Evolutionary conservation across 2,797 vertebrate species (phyloP), one percentile per base, ranked within the genome.

Genomic region (Falco biarmicus): DNA sequence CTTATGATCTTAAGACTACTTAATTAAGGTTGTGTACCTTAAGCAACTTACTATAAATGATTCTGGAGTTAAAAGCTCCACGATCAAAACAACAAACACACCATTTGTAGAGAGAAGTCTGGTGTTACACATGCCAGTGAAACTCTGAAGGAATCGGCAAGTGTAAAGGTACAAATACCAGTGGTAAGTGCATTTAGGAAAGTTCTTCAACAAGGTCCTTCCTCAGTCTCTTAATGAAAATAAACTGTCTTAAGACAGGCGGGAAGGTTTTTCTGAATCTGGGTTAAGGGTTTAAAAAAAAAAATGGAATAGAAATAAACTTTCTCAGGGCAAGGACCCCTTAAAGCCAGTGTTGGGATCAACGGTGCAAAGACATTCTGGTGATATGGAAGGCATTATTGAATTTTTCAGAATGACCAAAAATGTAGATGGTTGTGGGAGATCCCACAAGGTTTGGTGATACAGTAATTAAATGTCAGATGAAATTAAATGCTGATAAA

Each of bases 71-170:
- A 50, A 5, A 76, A 32, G 15, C 34, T 82, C 24, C 34, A 65
- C 39, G 47, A 63, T 32, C 32, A 64, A 73, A 87, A 56, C 13
- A 85, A 34, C 9, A 47, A 74, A 24, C 15, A 21, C 8, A 59
- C 32, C 1, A 0, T 59, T 74, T 3, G 0, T 13, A 79, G 43
- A 80, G 48, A 48, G 56, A 66, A 56, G 10, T 13, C 19, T 51
- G 34, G 19, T 2, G 1, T 73, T 73, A 17, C 5, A 26, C 6
- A 28, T 0, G 0, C 16, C 47, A 24, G 37, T 12, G 59, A 92
- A 87, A 69, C 15, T 43, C 47, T 76, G 85, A 83, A 57, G 32
- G 15, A 65, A 73, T 4, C 1, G 2, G 28, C 22, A 75, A 81
- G 4, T 5, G 1, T 7, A 80, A 37, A 45, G 12, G 6, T 56